Evolutionary conservation across 2,888 invertebrate species (phyloP).

Genomic region (Drosophila crucigera): DNA sequence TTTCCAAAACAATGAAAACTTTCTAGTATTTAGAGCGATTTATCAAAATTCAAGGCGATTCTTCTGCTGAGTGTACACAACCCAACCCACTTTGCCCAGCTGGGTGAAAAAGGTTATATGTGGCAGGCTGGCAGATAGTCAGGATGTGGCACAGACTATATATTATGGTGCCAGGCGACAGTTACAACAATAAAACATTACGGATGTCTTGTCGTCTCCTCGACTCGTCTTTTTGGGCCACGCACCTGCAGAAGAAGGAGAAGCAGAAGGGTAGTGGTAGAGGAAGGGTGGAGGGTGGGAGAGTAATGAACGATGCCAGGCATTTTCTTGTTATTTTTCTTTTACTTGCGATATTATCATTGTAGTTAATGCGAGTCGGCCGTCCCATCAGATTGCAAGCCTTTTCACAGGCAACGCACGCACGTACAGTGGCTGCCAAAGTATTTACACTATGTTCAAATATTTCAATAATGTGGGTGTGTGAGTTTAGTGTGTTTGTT

Average conservation of each 20-base stretch:
- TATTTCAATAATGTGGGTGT: neutral
- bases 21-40: neutral
- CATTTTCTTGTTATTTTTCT: conserved; percentile 76
- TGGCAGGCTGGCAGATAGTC: conserved; percentile 57
- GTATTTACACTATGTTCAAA: neutral
- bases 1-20: neutral
- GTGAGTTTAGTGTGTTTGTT: neutral
- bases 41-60: neutral
- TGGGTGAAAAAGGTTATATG: conserved; percentile 67
- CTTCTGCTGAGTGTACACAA: neutral
- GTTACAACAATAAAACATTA: conserved; percentile 80
- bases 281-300: conserved; percentile 18
- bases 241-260: conserved; percentile 29
- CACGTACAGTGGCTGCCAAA: conserved; percentile 49
- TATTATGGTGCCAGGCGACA: conserved; percentile 74
- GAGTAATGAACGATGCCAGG: conserved; percentile 74
- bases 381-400: conserved; percentile 53
- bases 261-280: neutral
- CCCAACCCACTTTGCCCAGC: neutral
- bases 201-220: conserved; percentile 61
- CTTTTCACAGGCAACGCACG: conserved; percentile 56
- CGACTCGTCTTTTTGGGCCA: conserved; percentile 24
- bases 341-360: conserved; percentile 66
- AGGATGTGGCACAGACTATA: conserved; percentile 72
- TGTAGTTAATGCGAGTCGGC: conserved; percentile 70